Base-by-base conservation (phyloP, 2,113 vertebrate genomes). In the Chionomys nivalis region DNA sequence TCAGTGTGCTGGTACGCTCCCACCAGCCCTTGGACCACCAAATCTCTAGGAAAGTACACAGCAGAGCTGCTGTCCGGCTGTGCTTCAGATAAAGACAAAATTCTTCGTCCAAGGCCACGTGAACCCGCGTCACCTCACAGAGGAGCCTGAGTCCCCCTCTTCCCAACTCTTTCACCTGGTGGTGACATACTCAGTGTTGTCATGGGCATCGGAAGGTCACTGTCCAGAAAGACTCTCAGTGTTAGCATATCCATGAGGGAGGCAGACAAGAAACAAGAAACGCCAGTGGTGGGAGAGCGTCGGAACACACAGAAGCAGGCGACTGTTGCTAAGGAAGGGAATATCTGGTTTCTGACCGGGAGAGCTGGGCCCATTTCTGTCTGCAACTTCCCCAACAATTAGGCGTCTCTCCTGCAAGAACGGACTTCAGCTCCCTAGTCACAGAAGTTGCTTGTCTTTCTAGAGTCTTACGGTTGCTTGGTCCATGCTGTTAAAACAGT, bases 91-190 rank as follows among this genome's bases (percentile, higher is more conserved):
- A 44, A 47, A 78, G 42, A 47, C 66, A 33, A 68, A 23, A 65
- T 33, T 42, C 39, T 7, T n/a, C 1, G 23, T 61, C 42, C 21
- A 33, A 26, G 88, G 31, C 28, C 39, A 90, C 5, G 19, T 49
- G 42, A 63, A 58, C n/a, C 26, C 2, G 0, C 3, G 7, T 52
- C 13, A 13, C 73, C 42, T 85, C 7, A 4, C 0, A 3, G 13
- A 61, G 39, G 0, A 65, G 1, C n/a, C 17, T 70, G 8, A 8
- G 75, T 78, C 23, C 19, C 28, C 6, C 23, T 24, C 4, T 28
- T 14, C 4, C 65, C 42, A 1, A 0, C 28, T 87, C 33, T 47
- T 7, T 23, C 5, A 13, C 63, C n/a, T 70, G 0, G 75, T 26
- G 33, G 14, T 26, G 19, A 58, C 52, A 66, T 0, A 5, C 21